Base-by-base conservation (phyloP, 2,888 invertebrate genomes). In the Pseudococcus viburni region DNA sequence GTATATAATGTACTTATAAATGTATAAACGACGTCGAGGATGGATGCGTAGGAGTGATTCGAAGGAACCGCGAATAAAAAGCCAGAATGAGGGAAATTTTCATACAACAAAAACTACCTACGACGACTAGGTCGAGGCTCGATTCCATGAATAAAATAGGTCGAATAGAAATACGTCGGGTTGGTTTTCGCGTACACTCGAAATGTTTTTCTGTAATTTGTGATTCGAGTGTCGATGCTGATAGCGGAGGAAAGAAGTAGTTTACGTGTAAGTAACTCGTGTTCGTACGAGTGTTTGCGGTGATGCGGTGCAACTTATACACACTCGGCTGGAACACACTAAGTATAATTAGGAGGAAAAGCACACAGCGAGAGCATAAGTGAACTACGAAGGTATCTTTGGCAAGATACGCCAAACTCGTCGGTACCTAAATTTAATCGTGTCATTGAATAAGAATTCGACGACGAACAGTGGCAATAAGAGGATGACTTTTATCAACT, bases 1-100 rank as follows among this genome's bases (percentile, higher is more conserved):
- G 68, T 73, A n/a, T 73, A 26, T 73, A 73, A 73, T 33, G 68
- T 73, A 33, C 68, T 73, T 73, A 73, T 73, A 33, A 33, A 73
- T 73, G 68, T 73, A 33, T 73, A 19, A 55, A 17, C 12, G 17
- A 8, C 59, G 59, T 59, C 59, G 59, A 59, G 59, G 19, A 19
- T 19, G 1, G 0, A 19, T 9, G 19, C 6, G 59, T 19, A 19
- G 59, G 19, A 59, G 19, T 8, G 19, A 59, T 19, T 19, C 19
- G 59, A 59, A 59, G 55, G 55, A 55, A 55, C 6, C 9, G n/a
- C 59, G 19, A 59, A 59, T 59, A 59, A 19, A 19, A 59, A 19
- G 68, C n/a, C 26, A 73, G 68, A 73, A 73, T 73, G 33, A 73
- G 11, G 33, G 26, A 33, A 73, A 73, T 73, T 22, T 64, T 33